Evolutionary conservation across 2,888 invertebrate species (phyloP), one percentile per base, ranked within the genome.

Genomic region (Tenthredo notha): DNA sequence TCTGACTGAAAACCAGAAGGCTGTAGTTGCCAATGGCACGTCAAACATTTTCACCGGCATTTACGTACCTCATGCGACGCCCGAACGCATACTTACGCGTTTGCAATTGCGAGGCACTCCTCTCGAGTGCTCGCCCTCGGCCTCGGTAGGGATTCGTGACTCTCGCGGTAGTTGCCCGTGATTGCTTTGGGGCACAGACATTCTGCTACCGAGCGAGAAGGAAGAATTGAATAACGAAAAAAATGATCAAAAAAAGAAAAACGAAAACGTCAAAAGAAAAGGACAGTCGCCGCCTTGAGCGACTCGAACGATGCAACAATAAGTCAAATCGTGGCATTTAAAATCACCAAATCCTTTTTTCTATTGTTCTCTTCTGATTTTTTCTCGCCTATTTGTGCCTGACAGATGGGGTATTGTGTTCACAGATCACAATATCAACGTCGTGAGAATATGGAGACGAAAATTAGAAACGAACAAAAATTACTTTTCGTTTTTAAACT

Each of bases 171-270:
- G 80, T 58, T 61, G 80, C 15, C 80, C 80, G 80, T 80, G 58
- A 61, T 61, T 80, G 80, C 80, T 80, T 80, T 61, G 80, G 80
- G 80, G 80, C 80, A 80, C 80, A 80, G 80, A 80, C 61, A 80
- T 58, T 80, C 80, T 80, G 80, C 80, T 77, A 80, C 58, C 61
- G 58, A 80, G 40, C 10, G 61, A 80, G 21, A 54, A 21, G 25
- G 37, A 47, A 18, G 29, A 25, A 77, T 50, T 18, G 29, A 58
- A 80, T 10, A 80, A 21, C 21, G n/a, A 74, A 43, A n/a, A 74
- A 74, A 40, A 74, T 15, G 2, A 67, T 29, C 3, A 12, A 40
- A 72, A 21, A n/a, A n/a, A 18, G n/a, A 80, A 40, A 40, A 40
- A 61, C 37, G 29, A 25, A 12, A 37, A 61, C 61, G 10, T 21